These are phyloP conservation scores for Diadema setosum DNA, from an alignment of 35 echinoderm and acorn worm genomes.

Conservation along the genomic window DNA sequence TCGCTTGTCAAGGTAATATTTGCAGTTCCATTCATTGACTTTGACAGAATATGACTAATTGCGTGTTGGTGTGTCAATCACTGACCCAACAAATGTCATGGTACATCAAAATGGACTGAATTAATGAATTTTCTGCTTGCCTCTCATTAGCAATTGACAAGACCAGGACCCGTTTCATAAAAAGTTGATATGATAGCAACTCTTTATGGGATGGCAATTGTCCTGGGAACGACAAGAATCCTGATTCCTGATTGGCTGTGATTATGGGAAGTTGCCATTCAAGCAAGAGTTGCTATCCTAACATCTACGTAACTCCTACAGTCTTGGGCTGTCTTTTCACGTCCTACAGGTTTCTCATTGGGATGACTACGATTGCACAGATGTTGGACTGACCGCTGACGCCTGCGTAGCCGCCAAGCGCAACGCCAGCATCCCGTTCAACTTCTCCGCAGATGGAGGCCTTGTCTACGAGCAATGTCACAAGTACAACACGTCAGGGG, in stretches of 20 bases:
- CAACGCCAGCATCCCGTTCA: conserved; percentile 28
- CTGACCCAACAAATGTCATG: too few species aligned
- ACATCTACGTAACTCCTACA: neutral
- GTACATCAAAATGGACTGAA: too few species aligned
- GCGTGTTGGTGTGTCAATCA: too few species aligned
- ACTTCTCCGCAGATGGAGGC: neutral
- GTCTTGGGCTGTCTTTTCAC: neutral
- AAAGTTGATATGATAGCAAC: neutral
- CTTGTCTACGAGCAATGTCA: neutral
- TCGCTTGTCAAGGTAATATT: too few species aligned
- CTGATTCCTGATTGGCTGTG: too few species aligned
- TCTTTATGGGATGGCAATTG: neutral
- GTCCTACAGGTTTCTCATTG: neutral
- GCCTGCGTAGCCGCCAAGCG: conserved; percentile 15
- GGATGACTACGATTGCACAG: neutral
- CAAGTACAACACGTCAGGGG: conserved; percentile 29
- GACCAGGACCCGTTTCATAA: neutral
- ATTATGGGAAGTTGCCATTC: neutral
- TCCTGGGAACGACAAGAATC: too few species aligned
- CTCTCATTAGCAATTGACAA: too few species aligned
- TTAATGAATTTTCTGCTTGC: too few species aligned
- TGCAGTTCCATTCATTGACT: too few species aligned
- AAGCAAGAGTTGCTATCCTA: neutral
- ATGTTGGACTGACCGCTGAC: neutral
- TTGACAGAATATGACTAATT: too few species aligned